Percentiles rank a stretch among this genome's conserved stretches.
Conservation (phyloP, 1,140 invertebrate species). For the Hyphantria cunea region DNA sequence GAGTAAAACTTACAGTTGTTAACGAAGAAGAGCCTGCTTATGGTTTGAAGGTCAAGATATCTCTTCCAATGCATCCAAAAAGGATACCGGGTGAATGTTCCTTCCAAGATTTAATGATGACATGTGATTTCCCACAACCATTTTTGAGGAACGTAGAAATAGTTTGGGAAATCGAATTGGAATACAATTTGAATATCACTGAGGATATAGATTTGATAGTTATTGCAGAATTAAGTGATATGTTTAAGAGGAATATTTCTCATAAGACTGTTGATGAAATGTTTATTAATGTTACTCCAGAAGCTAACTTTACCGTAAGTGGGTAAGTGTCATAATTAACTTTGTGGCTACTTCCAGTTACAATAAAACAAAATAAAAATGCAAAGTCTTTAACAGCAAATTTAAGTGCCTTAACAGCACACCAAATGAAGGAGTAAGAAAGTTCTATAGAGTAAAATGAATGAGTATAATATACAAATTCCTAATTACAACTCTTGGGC, state of each 20-base stretch:
- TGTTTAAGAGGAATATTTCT: slow-evolving; percentile 48
- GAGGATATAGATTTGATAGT: slow-evolving; percentile 35
- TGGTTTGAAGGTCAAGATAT: slow-evolving; percentile 54
- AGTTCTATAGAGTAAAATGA: too few relatives aligned
- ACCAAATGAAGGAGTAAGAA: too few relatives aligned
- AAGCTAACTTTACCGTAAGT: slow-evolving; percentile 48
- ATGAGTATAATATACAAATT: too few relatives aligned
- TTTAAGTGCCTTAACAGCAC: too few relatives aligned
- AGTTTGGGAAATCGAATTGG: slow-evolving; percentile 63
- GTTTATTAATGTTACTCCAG: slow-evolving; percentile 46
- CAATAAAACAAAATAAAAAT: neutral
- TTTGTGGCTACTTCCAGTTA: neutral
- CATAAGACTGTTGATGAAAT: slow-evolving; percentile 38
- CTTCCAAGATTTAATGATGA: slow-evolving; percentile 49
- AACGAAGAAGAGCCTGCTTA: slow-evolving; percentile 69
- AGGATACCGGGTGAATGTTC: slow-evolving; percentile 56
- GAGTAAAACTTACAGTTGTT: slow-evolving; percentile 50
- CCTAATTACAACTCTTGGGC: too few relatives aligned
- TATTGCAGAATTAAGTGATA: slow-evolving; percentile 50
- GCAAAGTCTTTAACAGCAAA: too few relatives aligned
- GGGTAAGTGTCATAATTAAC: slow-evolving; percentile 47
- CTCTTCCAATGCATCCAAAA: slow-evolving; percentile 42
- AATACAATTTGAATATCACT: slow-evolving; percentile 40
- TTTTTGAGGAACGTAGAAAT: slow-evolving; percentile 48
- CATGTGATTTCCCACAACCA: slow-evolving; percentile 56